Evolutionary conservation across 2,888 invertebrate species (phyloP), one percentile per base, ranked within the genome.

Genomic region (Ramazzottius varieornatus): DNA sequence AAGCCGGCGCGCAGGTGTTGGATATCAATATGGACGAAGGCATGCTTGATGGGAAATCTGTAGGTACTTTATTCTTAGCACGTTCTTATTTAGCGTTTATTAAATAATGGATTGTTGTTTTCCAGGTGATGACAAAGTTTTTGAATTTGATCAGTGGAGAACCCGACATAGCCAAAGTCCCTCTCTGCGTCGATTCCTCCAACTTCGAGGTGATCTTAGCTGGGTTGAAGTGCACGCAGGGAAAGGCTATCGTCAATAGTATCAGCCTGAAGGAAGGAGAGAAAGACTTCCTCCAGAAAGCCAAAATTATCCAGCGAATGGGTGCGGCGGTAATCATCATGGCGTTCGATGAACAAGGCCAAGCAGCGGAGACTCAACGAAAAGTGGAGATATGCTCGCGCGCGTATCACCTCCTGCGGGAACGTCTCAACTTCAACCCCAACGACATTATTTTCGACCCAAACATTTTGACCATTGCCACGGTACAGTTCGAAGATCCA

Each of bases 11-110:
- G 1, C 81, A 81, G 71, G 71, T 81, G 33, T 69, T 81, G 33
- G 81, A 81, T 69, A 78, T 81, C 63, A 81, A 81, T 71, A 79
- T 81, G 79, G 81, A 81, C 70, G 81, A 81, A 69, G 81, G 80
- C 24, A 77, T 81, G 76, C 72, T 81, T 66, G 80, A 81, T 70
- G 80, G 81, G 1, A 71, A 73, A 32, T 70, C 73, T 8, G 54
- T 54, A 29, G 24, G 20, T 16, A 54, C 4, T 24, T 4, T 24
- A 13, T 54, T 40, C 13, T 40, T 40, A 40, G 63, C 32, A n/a
- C n/a, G n/a, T n/a, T n/a, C n/a, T n/a, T 20, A 20, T 20, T 40
- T 32, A 16, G 13, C 33, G 33, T 54, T 16, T 13, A 54, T 16
- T 54, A n/a, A 54, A 16, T 16, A n/a, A 13, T 29, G 20, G 8